Base-by-base conservation (phyloP, 1,140 invertebrate genomes). In the Caenorhabditis inopinata region DNA sequence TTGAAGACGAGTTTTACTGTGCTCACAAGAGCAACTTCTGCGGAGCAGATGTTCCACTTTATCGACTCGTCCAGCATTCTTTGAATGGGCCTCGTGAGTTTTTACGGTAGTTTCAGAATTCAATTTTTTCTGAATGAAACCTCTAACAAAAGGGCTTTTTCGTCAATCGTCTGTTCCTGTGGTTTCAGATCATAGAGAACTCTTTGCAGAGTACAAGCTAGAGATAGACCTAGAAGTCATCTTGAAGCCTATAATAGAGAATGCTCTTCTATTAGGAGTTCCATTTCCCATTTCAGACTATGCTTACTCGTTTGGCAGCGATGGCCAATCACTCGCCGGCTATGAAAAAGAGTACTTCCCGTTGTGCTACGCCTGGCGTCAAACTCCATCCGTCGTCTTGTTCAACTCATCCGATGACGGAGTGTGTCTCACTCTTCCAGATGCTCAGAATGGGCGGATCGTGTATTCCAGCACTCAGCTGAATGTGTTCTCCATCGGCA, bases 331-430 rank as follows among this genome's bases (percentile, higher is more conserved):
- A 1, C 58, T 42, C 11, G n/a, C 58, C n/a, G 58, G 58, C 12
- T 68, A 68, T 14, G 58, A 68, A 16, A 68, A 68, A 14, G 58
- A 68, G n/a, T 68, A 38, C 58, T 68, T 68, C n/a, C 58, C 58
- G 21, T 21, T 68, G 12, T 68, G 58, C 32, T 68, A 21, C 38
- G 58, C 32, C 9, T 68, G 58, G 58, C 58, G n/a, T 38, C 58
- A 68, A 68, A 68, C 58, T 38, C 58, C 58, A 5, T 68, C 58
- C 4, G 58, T 68, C 2, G 58, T 68, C 6, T 32, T 68, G 3
- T 68, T 68, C 32, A 68, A 68, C 12, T 38, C 58, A 21, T 18
- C 58, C 6, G 29, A 38, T 38, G 32, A 68, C n/a, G 58, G 58
- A 11, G 58, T 68, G 18, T 68, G 58, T 38, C 32, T 38, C 9